Percentiles rank a stretch among this genome's conserved stretches.
Conservation (phyloP, 1,140 invertebrate genomes). For the Lepeophtheirus salmonis region DNA sequence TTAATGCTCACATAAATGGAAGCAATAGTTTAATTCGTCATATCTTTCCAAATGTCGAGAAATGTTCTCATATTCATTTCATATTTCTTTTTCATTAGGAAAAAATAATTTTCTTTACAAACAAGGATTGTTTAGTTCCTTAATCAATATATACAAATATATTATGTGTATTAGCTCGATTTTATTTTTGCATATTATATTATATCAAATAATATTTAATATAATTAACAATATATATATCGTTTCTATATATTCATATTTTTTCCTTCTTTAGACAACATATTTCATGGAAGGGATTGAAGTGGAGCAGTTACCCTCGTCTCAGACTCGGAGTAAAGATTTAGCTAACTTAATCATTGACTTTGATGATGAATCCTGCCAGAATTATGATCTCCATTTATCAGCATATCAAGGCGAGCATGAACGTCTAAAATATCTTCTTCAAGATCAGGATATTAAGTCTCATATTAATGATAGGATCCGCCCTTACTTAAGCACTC, state of each 20-base stretch:
- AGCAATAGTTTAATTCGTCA: no score
- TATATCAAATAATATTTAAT: neutral
- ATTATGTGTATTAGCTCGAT: neutral
- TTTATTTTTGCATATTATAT: neutral
- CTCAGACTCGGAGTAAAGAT: neutral
- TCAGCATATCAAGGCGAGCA: conserved; percentile 1
- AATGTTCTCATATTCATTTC: neutral
- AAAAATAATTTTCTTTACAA: no score
- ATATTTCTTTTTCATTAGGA: neutral
- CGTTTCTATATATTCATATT: neutral
- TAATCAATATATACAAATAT: no score
- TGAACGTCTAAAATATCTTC: neutral
- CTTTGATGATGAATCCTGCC: conserved; percentile 11
- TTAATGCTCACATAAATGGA: no score
- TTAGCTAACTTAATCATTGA: conserved; percentile 11
- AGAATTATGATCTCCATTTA: conserved; percentile 2
- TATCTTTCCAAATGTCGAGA: no score
- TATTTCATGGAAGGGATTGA: neutral
- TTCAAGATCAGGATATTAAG: neutral
- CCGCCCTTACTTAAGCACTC: conserved; percentile 10
- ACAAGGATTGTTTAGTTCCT: no score
- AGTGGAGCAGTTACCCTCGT: neutral
- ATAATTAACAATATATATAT: neutral
- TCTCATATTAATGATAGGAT: neutral
- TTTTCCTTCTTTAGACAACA: neutral